A percentile compares a stretch with the other conserved stretches of the same genome.
phyloP scores from a whole-genome alignment of 2,113 vertebrate genomes.

The Tachysurus vachellii region DNA sequence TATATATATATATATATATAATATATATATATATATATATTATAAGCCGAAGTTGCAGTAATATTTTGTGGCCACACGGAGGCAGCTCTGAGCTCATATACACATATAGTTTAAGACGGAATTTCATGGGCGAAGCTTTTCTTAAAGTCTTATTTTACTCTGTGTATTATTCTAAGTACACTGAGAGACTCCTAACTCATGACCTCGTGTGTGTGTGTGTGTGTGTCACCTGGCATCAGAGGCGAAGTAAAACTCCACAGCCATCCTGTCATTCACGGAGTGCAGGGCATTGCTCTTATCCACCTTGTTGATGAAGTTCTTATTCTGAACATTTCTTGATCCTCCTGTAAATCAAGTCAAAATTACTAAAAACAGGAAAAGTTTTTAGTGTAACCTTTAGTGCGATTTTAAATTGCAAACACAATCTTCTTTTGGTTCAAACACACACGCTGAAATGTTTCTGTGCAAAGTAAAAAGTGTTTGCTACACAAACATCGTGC shows the following conservation, averaged over 20 bases:
- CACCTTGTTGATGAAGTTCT: slow-evolving; percentile 73
- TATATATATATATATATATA: too few relatives aligned
- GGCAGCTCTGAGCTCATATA: slow-evolving; percentile 33
- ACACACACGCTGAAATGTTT: neutral
- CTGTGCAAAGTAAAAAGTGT: neutral
- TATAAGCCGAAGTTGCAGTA: neutral
- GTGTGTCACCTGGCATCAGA: slow-evolving; percentile 88
- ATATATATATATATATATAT: too few relatives aligned
- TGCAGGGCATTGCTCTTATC: slow-evolving; percentile 79
- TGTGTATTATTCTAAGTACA: neutral
- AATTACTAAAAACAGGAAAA: neutral
- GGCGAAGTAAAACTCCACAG: slow-evolving; percentile 95
- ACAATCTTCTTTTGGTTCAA: neutral
- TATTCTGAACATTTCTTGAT: slow-evolving; percentile 61
- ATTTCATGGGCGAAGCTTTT: neutral
- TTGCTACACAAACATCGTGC: neutral
- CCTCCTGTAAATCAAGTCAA: slow-evolving; percentile 55
- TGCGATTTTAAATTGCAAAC: neutral
- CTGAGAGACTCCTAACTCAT: neutral
- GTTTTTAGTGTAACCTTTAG: neutral
- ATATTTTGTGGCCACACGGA: slow-evolving; percentile 26
- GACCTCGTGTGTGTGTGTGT: neutral
- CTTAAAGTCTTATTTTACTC: neutral
- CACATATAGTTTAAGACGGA: neutral
- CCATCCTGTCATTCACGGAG: slow-evolving; percentile 77